phyloP scores from a whole-genome alignment of 2,113 vertebrate species.

The Alosa alosa region DNA sequence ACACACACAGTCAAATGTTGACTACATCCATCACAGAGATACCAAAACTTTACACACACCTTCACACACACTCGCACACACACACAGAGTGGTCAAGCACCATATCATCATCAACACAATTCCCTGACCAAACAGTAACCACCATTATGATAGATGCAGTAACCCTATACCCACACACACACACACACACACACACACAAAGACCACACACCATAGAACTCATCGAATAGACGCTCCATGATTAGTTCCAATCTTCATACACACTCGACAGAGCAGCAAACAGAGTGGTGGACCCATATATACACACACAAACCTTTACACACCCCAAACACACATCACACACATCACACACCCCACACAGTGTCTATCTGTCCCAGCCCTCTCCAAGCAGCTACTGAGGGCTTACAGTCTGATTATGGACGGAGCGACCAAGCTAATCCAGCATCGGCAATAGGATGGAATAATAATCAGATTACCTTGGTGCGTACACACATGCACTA shows the following conservation, averaged over 20 bases:
- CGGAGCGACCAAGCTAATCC: neutral
- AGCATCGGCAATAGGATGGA: neutral
- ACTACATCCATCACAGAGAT: too few species aligned
- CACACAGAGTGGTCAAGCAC: neutral
- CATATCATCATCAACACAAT: neutral
- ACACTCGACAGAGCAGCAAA: neutral
- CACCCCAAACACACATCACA: neutral
- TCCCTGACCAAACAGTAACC: too few species aligned
- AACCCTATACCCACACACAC: neutral
- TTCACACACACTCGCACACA: neutral
- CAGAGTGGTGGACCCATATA: neutral
- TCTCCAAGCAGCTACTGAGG: neutral
- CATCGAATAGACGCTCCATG: neutral
- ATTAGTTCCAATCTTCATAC: neutral
- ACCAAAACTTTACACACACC: neutral
- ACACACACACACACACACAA: neutral
- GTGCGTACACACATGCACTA: neutral
- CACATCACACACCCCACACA: neutral
- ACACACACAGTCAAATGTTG: too few species aligned
- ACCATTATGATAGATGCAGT: too few species aligned
- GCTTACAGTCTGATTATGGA: neutral
- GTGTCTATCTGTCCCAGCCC: neutral
- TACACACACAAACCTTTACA: neutral
- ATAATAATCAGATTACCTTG: neutral
- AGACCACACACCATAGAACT: neutral